A percentile compares a stretch with the other conserved stretches of the same genome.
Evolutionary conservation across 64 coral and sea anemone genomes (phyloP).

Genomic region (Pocillopora damicornis): DNA sequence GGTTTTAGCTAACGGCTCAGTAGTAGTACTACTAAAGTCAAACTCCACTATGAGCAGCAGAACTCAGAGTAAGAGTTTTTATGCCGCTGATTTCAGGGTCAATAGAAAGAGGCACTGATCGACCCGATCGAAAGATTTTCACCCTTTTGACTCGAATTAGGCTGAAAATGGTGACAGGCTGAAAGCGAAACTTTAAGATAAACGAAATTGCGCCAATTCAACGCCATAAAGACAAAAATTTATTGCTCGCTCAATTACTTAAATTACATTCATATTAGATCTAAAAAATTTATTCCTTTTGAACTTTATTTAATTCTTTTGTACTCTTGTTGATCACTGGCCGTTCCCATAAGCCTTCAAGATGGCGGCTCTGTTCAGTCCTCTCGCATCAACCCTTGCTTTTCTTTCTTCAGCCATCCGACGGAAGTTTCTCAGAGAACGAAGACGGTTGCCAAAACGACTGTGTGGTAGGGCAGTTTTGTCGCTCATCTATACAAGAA

Average conservation of each 20-base stretch:
- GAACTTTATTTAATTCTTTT: neutral
- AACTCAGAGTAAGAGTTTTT: too few relatives aligned
- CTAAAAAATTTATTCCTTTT: neutral
- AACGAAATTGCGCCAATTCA: too few relatives aligned
- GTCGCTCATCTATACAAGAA: neutral
- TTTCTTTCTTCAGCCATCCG: neutral
- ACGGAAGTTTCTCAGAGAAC: neutral
- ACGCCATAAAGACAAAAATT: too few relatives aligned
- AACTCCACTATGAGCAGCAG: too few relatives aligned
- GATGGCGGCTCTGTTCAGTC: neutral
- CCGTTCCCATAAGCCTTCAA: neutral
- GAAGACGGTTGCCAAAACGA: neutral
- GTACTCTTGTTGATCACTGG: neutral
- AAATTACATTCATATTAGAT: neutral
- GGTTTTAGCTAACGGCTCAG: too few relatives aligned
- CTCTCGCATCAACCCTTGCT: neutral
- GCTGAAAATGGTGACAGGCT: too few relatives aligned
- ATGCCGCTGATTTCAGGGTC: too few relatives aligned
- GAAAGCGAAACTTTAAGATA: neutral
- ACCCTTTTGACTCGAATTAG: too few relatives aligned
- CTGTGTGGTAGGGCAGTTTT: neutral
- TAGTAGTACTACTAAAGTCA: too few relatives aligned
- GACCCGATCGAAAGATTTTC: too few relatives aligned
- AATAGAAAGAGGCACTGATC: too few relatives aligned
- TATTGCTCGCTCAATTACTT: neutral